phyloP scores from a whole-genome alignment of 64 coral and sea anemone species.

The Montipora foliosa region DNA sequence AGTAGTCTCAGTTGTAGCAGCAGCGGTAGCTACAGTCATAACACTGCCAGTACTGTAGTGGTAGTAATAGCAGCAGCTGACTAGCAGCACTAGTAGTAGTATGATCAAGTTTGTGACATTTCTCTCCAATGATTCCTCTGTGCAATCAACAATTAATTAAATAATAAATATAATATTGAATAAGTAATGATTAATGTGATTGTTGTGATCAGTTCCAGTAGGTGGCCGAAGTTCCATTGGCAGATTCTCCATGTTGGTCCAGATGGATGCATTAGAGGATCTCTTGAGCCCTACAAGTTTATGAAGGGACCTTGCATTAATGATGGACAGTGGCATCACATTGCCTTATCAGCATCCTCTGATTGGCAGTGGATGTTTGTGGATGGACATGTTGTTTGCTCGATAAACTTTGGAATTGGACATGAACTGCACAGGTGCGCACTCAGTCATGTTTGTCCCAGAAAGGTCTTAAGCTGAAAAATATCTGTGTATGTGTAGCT shows the following conservation, averaged over 20 bases:
- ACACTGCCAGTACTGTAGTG: too few relatives aligned
- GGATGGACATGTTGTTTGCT: slow-evolving; percentile 65
- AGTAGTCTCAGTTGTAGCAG: too few relatives aligned
- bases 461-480: too few relatives aligned
- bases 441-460: too few relatives aligned
- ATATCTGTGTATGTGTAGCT: too few relatives aligned
- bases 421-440: slow-evolving; percentile 81
- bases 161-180: too few relatives aligned
- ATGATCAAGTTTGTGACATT: too few relatives aligned
- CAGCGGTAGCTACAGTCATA: too few relatives aligned
- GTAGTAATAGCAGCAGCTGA: too few relatives aligned
- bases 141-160: too few relatives aligned
- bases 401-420: slow-evolving; percentile 88
- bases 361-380: slow-evolving; percentile 79
- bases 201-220: slow-evolving; percentile 30
- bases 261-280: slow-evolving; percentile 86
- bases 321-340: slow-evolving; percentile 83
- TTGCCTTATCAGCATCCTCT: slow-evolving; percentile 81
- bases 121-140: too few relatives aligned
- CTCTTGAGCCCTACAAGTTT: slow-evolving; percentile 91
- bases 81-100: too few relatives aligned
- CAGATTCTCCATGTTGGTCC: slow-evolving; percentile 91
- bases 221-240: slow-evolving; percentile 90
- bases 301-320: slow-evolving; percentile 83
- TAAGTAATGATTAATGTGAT: background rate